phyloP scores from a whole-genome alignment of 2,113 vertebrate genomes.

The Erythrolamprus reginae region DNA sequence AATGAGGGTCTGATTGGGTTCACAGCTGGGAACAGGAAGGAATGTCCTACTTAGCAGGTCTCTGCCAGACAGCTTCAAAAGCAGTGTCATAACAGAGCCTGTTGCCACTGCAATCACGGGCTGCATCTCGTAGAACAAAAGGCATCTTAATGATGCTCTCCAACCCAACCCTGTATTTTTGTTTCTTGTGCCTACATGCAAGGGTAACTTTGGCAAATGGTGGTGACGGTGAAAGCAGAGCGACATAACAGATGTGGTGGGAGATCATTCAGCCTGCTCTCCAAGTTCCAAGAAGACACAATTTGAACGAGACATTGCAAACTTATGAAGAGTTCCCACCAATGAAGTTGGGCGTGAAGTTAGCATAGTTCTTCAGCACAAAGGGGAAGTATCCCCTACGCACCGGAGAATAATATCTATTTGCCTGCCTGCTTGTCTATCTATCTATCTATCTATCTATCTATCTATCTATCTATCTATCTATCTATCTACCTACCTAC shows the following conservation, averaged over 20 bases:
- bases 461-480: too few species aligned
- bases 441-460: too few species aligned
- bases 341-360: neutral
- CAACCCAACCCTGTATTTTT: neutral
- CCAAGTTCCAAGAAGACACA: neutral
- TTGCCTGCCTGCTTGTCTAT: neutral
- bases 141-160: neutral
- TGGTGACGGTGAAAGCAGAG: too few species aligned
- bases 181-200: neutral
- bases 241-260: neutral
- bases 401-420: neutral
- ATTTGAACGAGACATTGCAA: too few species aligned
- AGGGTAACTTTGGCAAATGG: neutral
- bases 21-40: neutral
- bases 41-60: conserved; percentile 7
- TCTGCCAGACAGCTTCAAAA: neutral
- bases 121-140: neutral
- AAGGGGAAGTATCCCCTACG: neutral
- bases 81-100: neutral
- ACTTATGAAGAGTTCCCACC: neutral
- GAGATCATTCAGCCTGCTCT: too few species aligned
- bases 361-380: neutral
- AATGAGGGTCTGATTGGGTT: neutral
- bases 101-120: neutral
- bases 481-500: too few species aligned